Percentiles rank a stretch among this genome's conserved stretches.
Evolutionary conservation across 2,797 vertebrate species (phyloP).

Genomic region (Syngnathus acus): DNA sequence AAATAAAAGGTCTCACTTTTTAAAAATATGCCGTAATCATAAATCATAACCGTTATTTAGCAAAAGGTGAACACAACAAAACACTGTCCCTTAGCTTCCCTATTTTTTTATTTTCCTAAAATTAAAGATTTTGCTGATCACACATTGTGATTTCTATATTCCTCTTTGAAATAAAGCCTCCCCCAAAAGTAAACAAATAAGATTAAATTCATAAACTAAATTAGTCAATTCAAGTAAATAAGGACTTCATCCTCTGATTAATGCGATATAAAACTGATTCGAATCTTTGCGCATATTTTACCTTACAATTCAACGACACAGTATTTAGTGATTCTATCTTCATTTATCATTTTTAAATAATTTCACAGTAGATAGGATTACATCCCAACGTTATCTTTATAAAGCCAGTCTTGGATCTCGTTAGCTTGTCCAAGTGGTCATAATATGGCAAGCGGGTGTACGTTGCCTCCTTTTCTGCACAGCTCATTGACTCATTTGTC

Average conservation of each 20-base stretch:
- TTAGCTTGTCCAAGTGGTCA: neutral
- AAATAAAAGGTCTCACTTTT: slow-evolving; percentile 14
- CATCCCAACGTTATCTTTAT: neutral
- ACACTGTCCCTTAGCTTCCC: too few species aligned
- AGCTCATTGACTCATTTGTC: slow-evolving; percentile 33
- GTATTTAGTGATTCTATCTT: neutral
- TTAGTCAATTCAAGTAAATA: too few species aligned
- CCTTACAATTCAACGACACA: neutral
- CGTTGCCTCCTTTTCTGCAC: slow-evolving; percentile 8
- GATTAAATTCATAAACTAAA: too few species aligned
- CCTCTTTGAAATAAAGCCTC: too few species aligned
- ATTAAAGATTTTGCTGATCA: too few species aligned
- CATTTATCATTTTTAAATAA: neutral
- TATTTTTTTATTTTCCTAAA: too few species aligned
- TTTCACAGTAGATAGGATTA: neutral
- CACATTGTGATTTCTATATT: too few species aligned
- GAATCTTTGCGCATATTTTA: neutral
- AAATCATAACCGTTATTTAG: too few species aligned
- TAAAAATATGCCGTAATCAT: too few species aligned
- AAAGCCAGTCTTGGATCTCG: neutral
- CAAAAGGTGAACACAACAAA: too few species aligned
- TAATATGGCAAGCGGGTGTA: slow-evolving; percentile 3
- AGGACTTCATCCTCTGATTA: too few species aligned
- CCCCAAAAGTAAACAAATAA: too few species aligned
- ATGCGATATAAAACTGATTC: neutral